These are phyloP conservation scores for Proterorhinus semilunaris DNA, from an alignment of 2,113 vertebrate species.

Conservation along the genomic window DNA sequence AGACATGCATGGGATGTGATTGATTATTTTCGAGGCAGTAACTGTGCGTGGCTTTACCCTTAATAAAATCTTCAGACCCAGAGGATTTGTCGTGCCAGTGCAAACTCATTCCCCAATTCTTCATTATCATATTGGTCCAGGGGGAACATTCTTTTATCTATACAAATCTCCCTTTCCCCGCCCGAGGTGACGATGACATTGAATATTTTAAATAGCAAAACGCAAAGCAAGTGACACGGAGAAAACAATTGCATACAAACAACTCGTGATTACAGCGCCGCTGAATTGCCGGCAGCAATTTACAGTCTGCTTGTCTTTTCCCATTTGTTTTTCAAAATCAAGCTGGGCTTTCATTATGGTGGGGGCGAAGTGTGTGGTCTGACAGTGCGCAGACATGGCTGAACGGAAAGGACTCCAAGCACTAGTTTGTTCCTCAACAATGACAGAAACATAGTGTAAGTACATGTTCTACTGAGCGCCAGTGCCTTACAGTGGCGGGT, in stretches of 20 bases:
- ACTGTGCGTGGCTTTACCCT: constrained; percentile 1
- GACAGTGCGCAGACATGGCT: not conserved
- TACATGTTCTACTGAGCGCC: not conserved
- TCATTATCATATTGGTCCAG: constrained; percentile 40
- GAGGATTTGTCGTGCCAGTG: constrained; percentile 20
- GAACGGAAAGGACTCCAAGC: not conserved
- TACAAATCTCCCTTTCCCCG: constrained; percentile 19
- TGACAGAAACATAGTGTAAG: not conserved
- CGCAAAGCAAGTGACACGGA: constrained; percentile 19
- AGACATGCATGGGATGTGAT: not conserved
- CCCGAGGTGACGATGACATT: constrained; percentile 34
- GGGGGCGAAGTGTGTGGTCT: constrained; percentile 4
- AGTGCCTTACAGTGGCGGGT: not conserved
- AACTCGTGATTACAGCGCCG: constrained; percentile 44
- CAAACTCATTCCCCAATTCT: constrained; percentile 28
- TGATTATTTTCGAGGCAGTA: not conserved
- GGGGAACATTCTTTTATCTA: constrained; percentile 31
- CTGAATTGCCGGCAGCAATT: constrained; percentile 39
- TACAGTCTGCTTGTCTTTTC: constrained; percentile 28
- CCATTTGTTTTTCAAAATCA: constrained; percentile 47
- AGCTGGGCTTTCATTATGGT: constrained; percentile 27
- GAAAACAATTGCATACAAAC: constrained; percentile 36
- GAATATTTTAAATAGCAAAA: constrained; percentile 35
- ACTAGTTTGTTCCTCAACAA: not conserved
- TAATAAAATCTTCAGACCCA: constrained; percentile 23